These are phyloP conservation scores for Spinus pinus DNA, from an alignment of 2,797 vertebrate species.

Conservation along the genomic window DNA sequence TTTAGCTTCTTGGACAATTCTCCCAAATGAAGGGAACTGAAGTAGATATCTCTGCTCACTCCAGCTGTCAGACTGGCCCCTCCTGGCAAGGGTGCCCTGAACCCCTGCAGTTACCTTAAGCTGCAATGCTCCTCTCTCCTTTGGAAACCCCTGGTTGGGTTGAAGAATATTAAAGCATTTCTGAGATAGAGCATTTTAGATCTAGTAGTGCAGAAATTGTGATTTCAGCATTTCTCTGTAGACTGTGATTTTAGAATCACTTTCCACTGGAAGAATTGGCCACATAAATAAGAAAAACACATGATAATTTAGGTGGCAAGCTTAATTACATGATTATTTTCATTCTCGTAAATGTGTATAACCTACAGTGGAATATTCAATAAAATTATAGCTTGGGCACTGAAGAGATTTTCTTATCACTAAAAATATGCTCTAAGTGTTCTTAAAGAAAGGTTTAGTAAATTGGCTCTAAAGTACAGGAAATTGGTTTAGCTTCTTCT, in stretches of 20 bases:
- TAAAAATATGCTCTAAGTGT: not conserved
- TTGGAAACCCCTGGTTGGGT: not conserved
- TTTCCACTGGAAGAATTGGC: not conserved
- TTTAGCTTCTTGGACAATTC: not conserved
- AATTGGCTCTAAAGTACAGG: constrained; percentile 25
- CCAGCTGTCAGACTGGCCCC: not conserved
- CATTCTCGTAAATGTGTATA: not conserved
- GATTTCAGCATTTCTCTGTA: not conserved
- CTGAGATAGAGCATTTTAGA: not conserved
- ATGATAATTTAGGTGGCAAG: constrained; percentile 22
- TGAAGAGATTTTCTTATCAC: constrained; percentile 20
- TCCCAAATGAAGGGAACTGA: not conserved
- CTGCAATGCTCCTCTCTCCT: not conserved
- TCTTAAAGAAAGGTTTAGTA: constrained; percentile 33
- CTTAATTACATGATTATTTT: constrained; percentile 43
- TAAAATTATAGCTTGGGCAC: constrained; percentile 1
- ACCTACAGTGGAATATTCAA: constrained; percentile 15
- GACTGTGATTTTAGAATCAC: not conserved
- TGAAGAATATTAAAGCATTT: not conserved
- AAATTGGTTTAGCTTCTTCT: constrained; percentile 17
- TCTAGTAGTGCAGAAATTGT: not conserved
- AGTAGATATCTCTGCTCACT: not conserved
- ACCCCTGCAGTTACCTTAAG: not conserved
- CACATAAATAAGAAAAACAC: constrained; percentile 19
- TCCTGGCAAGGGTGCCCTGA: not conserved